phyloP scores from a whole-genome alignment of 1,140 invertebrate species.

The Diorhabda elongata region DNA sequence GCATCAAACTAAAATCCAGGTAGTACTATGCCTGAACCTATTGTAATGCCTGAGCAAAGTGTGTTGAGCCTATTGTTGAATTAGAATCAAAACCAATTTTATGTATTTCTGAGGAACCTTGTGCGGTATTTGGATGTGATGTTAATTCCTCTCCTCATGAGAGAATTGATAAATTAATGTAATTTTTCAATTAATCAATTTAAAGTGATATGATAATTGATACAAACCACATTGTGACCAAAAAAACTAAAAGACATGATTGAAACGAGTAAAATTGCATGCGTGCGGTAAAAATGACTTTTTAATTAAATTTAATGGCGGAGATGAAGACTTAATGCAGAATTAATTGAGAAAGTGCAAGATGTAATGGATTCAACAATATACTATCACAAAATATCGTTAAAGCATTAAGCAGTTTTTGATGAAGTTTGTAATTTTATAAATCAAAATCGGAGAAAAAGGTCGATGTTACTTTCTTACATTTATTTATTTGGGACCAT shows the following conservation, averaged over 20 bases:
- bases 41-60: no score
- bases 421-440: slow-evolving; percentile 30
- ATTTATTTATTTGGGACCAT: no score
- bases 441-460: slow-evolving; percentile 31
- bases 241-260: slow-evolving; percentile 32
- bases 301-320: slow-evolving; percentile 15
- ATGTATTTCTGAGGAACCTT: slow-evolving; percentile 20
- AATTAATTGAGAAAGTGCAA: slow-evolving; percentile 24
- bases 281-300: slow-evolving; percentile 16
- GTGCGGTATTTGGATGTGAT: slow-evolving; percentile 9
- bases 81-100: slow-evolving; percentile 17
- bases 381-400: slow-evolving; percentile 21
- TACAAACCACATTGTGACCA: slow-evolving; percentile 15
- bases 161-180: background rate
- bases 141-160: slow-evolving; percentile 12
- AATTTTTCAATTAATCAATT: background rate
- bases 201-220: slow-evolving; percentile 15
- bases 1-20: no score
- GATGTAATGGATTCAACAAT: slow-evolving; percentile 12
- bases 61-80: no score
- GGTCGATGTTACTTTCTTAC: slow-evolving; percentile 30
- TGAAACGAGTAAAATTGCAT: slow-evolving; percentile 21
- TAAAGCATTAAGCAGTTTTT: slow-evolving; percentile 30
- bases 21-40: no score
- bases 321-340: background rate